Evolutionary conservation across 2,888 invertebrate genomes (phyloP), one percentile per base, ranked within the genome.

Genomic region (Liodrosophila aerea): DNA sequence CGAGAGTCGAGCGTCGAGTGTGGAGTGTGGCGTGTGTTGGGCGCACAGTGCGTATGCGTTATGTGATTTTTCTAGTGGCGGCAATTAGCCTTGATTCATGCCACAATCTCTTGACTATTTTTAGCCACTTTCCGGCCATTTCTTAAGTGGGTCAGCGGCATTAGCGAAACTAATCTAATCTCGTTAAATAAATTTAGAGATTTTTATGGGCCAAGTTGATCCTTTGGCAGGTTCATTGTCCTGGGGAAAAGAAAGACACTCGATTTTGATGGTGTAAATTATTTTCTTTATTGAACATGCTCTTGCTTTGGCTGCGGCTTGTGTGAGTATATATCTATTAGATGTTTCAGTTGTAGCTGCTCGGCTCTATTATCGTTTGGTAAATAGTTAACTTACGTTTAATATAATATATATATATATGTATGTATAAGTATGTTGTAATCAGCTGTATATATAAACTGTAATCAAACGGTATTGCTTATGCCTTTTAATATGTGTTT

Each of bases 251-350:
- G 3, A 41, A 7, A 16, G 29, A n/a, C 4, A 22, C 3, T n/a
- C n/a, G 13, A 15, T 61, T 30, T n/a, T 22, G 22, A 22, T 83
- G 59, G 83, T 80, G 81, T 84, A 80, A 80, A 84, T 81, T 74
- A 80, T 81, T 80, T 69, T 57, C 57, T 84, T 84, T 80, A 84
- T 80, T 83, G 77, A 83, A 78, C 59, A 66, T 61, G 73, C 54
- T 62, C 59, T 68, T 61, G 73, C 54, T 62, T 64, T 36, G 58
- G 60, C 39, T 39, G 22, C 22, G 22, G 22, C 22, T 22, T 49
- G 54, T 60, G 76, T 56, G 75, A 66, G 75, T 22, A 22, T 22
- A 22, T 22, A 22, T 22, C 22, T 22, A 5, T 22, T 22, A 22
- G 22, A 22, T 22, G 3, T 22, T 2, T 22, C 22, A 22, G 22